Percentiles rank a stretch among this genome's conserved stretches.
phyloP scores from a whole-genome alignment of 35 echinoderm and acorn worm genomes.

The Stichopus chloronotus region DNA sequence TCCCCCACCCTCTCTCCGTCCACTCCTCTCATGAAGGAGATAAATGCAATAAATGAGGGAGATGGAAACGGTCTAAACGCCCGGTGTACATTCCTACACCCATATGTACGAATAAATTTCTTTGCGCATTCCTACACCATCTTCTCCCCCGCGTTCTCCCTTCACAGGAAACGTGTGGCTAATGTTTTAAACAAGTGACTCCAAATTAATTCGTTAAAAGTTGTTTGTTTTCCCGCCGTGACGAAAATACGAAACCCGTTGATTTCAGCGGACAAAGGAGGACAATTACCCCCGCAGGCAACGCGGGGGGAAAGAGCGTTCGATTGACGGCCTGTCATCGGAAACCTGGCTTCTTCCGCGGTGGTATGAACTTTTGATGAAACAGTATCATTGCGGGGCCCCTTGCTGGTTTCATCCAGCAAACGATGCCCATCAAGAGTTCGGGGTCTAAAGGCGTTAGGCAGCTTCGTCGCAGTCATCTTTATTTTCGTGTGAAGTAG shows the following conservation, averaged over 20 bases:
- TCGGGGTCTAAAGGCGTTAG: no score
- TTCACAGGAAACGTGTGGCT: neutral
- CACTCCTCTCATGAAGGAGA: no score
- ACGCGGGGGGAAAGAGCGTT: conserved; percentile 10
- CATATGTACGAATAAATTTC: no score
- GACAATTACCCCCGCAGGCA: conserved; percentile 44
- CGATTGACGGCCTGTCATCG: conserved; percentile 28
- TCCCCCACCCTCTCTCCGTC: no score
- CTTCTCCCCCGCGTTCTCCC: neutral
- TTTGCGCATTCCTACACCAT: neutral
- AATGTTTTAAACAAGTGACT: conserved; percentile 19
- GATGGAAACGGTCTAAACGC: no score
- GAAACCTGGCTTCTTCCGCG: neutral
- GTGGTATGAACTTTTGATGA: conserved; percentile 27
- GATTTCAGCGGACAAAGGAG: conserved; percentile 28
- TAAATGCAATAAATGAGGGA: no score
- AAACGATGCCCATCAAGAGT: neutral
- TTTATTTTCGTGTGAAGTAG: no score
- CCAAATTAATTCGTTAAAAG: conserved; percentile 37
- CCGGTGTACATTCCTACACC: neutral
- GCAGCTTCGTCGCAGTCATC: no score
- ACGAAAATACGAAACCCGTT: conserved; percentile 34
- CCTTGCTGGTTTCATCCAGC: neutral
- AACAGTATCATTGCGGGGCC: conserved; percentile 17
- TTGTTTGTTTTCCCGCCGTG: conserved; percentile 53